Base-by-base conservation (phyloP, 2,113 vertebrate species). In the Pavo muticus region DNA sequence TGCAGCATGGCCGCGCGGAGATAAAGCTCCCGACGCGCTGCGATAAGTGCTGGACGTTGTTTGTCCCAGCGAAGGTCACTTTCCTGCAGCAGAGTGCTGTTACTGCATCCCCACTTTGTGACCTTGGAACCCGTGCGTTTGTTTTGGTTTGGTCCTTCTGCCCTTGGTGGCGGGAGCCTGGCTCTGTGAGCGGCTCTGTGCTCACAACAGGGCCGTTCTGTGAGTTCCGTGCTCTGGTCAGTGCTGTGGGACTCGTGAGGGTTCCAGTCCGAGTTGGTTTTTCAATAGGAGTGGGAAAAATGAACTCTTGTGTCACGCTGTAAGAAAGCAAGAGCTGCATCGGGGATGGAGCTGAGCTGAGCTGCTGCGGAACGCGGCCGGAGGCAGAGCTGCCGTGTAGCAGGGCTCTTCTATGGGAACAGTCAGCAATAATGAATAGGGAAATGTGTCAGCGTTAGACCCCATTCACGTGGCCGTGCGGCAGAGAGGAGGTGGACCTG, bases 401-500 rank as follows among this genome's bases (percentile, higher is more conserved):
- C 84, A 95, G 88, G 61, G 70, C 65, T 82, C 32, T 65, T 86
- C 57, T 12, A 5, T 57, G 35, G 14, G 85, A 68, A 32, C 8
- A 60, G 91, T 8, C 69, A 65, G 74, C 54, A 3, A 61, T 92
- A 20, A 30, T 89, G 90, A 96, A 73, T 79, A 91, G 94, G 75
- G 50, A 7, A 45, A 92, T 54, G 80, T 30, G 10, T 42, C 60
- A 8, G 88, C 18, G 54, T 90, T 76, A 59, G 90, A 75, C 91
- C 91, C 94, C 81, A 63, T 93, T 93, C 91, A 88, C 30, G 84
- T 54, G 82, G 83, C 86, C 20, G 61, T 27, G 74, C 57, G 85
- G 95, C 89, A 90, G 79, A 88, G 87, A 91, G 90, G 82, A 82
- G 86, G 69, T 87, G 68, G 86, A 91, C 94, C 88, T 82, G 94